These are phyloP conservation scores for Lineus longissimus DNA, from an alignment of 1,140 invertebrate species.

Conservation along the genomic window DNA sequence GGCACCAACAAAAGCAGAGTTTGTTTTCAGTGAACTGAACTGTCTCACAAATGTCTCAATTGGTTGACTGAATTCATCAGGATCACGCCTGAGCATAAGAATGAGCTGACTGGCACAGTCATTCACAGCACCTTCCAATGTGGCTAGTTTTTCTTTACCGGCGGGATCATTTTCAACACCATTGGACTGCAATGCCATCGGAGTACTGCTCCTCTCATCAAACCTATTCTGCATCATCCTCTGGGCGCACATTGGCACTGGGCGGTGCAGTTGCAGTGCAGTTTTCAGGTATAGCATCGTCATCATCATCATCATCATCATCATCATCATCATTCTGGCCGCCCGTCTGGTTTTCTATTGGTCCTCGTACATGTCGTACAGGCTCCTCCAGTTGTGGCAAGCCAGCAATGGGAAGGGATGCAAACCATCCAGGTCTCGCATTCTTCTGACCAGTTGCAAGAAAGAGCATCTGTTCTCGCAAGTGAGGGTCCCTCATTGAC, in stretches of 20 bases:
- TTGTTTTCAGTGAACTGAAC: background rate
- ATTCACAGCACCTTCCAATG: background rate
- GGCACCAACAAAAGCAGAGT: background rate
- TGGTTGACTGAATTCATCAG: background rate
- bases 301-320: too few species aligned
- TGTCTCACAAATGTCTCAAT: background rate
- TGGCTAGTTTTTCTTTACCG: background rate
- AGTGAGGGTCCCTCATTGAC: too few species aligned
- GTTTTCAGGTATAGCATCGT: background rate
- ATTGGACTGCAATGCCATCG: background rate
- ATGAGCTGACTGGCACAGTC: background rate
- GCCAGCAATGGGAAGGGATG: background rate
- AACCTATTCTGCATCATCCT: background rate
- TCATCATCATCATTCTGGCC: too few species aligned
- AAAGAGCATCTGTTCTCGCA: background rate
- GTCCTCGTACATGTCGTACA: too few species aligned
- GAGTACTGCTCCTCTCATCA: background rate
- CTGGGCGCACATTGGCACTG: background rate
- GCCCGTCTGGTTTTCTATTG: too few species aligned
- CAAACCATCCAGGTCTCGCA: background rate
- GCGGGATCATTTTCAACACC: background rate
- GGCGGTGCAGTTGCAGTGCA: background rate
- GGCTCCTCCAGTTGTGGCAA: background rate
- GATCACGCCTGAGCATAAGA: background rate
- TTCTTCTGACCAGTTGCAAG: background rate